phyloP scores from a whole-genome alignment of 2,888 invertebrate species.

The Hyposoter didymator region DNA sequence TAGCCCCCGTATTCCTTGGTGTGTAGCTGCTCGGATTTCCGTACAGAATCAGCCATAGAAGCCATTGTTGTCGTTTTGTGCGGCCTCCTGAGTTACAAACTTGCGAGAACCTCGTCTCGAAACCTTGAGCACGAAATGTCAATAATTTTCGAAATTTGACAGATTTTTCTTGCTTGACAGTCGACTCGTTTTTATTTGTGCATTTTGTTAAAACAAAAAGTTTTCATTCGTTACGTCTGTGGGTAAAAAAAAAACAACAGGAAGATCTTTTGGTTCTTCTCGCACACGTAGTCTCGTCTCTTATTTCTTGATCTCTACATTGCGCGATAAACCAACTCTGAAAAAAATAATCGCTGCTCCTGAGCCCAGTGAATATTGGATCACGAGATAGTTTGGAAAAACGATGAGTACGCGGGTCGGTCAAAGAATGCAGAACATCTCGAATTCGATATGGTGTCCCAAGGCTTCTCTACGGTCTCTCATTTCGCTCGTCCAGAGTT shows the following conservation, averaged over 20 bases:
- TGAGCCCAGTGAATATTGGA: background rate
- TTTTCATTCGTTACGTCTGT: background rate
- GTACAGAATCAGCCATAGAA: conserved; percentile 30
- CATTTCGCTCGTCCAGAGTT: conserved; percentile 47
- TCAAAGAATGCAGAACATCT: conserved; percentile 12
- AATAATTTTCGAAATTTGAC: background rate
- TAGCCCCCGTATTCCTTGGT: conserved; percentile 7
- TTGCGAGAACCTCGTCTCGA: background rate
- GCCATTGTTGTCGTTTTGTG: background rate
- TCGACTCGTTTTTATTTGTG: background rate
- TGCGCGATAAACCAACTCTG: background rate
- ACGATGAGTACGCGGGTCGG: conserved; percentile 13
- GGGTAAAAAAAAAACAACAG: background rate
- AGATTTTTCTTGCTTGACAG: background rate
- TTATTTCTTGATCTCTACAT: background rate
- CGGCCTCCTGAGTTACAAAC: conserved; percentile 5
- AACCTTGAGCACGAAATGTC: background rate
- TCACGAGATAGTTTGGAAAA: background rate
- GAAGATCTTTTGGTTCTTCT: background rate
- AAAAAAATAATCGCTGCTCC: background rate
- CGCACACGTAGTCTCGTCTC: background rate
- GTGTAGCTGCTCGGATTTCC: background rate
- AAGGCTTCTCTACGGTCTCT: conserved; percentile 36
- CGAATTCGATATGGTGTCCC: conserved; percentile 13
- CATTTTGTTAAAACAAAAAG: background rate